Conservation (phyloP, 2,888 invertebrate genomes). For the Loripinus fragilis region DNA sequence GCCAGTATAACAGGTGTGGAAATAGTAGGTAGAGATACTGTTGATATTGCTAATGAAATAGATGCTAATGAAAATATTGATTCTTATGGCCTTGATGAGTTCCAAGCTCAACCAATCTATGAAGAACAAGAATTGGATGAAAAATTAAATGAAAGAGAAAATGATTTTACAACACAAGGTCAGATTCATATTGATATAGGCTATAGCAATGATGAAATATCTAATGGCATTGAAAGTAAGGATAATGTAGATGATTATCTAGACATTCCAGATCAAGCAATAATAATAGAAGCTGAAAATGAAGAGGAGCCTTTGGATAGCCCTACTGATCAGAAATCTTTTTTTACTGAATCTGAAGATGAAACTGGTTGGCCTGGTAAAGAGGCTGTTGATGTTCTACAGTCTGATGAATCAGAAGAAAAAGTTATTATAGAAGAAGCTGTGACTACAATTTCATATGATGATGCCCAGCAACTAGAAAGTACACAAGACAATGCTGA, state of each 20-base stretch:
- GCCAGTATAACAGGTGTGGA: neutral
- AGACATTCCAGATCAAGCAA: constrained; percentile 1
- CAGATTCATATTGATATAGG: constrained; percentile 10
- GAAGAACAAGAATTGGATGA: neutral
- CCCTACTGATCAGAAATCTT: constrained; percentile 7
- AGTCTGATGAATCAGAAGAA: neutral
- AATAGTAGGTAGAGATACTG: neutral
- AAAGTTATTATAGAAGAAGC: neutral
- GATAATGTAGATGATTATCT: neutral
- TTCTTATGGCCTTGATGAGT: neutral
- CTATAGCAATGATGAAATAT: constrained; percentile 2
- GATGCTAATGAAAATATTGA: neutral
- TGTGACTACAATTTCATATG: neutral
- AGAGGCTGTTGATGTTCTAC: constrained; percentile 6
- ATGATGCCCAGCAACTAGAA: neutral
- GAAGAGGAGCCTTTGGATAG: neutral
- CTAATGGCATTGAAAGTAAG: neutral
- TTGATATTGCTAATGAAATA: too few species aligned
- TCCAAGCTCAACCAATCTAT: neutral
- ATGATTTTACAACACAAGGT: neutral
- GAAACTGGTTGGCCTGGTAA: constrained; percentile 35
- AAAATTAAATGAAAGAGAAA: neutral
- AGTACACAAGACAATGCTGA: neutral
- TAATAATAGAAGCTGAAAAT: constrained; percentile 8
- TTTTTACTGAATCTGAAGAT: constrained; percentile 23